Evolutionary conservation across 2,888 invertebrate genomes (phyloP).

Genomic region (Melangyna quadrimaculata): DNA sequence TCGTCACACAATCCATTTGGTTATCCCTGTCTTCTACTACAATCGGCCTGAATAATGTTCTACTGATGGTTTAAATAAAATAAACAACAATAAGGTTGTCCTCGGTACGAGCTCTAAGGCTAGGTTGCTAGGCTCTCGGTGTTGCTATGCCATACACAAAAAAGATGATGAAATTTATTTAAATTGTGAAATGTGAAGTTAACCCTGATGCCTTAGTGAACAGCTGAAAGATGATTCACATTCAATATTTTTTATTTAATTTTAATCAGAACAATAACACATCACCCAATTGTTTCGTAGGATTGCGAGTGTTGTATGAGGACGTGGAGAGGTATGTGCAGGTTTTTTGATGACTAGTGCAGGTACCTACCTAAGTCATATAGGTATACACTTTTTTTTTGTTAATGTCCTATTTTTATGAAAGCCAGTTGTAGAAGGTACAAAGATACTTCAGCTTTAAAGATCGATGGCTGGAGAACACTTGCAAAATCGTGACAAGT

Average conservation of each 20-base stretch:
- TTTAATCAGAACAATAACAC: conserved; percentile 1
- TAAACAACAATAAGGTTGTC: conserved; percentile 10
- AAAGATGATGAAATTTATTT: conserved; percentile 57
- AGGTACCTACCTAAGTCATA: not conserved
- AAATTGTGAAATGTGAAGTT: conserved; percentile 49
- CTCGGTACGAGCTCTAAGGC: not conserved
- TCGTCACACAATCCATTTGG: conserved; percentile 8
- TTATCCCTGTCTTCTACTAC: not conserved
- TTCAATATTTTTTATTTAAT: not conserved
- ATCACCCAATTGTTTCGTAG: conserved; percentile 16
- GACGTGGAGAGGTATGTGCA: not conserved
- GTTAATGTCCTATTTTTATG: conserved; percentile 18
- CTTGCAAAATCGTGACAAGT: conserved; percentile 67
- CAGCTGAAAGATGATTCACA: conserved; percentile 45
- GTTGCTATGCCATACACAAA: conserved; percentile 36
- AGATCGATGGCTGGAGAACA: conserved; percentile 61
- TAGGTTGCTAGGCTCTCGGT: not conserved
- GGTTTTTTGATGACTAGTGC: conserved; percentile 15
- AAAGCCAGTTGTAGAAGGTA: not conserved
- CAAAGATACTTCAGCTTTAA: not conserved
- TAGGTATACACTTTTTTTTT: not conserved
- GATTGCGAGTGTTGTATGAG: not conserved
- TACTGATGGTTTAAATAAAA: not conserved
- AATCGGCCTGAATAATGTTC: not conserved
- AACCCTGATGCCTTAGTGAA: conserved; percentile 15